phyloP scores from a whole-genome alignment of 2,113 vertebrate species.

The Elephantulus edwardii region DNA sequence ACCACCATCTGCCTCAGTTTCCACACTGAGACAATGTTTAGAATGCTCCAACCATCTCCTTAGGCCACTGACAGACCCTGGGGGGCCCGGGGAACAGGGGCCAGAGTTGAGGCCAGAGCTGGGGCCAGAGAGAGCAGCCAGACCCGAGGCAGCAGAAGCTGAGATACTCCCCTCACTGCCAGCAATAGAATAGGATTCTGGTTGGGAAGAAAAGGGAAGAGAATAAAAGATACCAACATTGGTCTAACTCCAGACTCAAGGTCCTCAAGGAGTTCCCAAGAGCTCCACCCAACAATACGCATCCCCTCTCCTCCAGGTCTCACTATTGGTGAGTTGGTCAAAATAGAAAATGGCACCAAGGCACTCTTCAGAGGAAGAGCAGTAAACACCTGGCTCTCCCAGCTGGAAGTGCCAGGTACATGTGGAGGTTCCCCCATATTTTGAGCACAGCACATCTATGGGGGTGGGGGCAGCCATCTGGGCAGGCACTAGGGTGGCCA shows the following conservation, averaged over 20 bases:
- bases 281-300: neutral
- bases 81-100: constrained; percentile 75
- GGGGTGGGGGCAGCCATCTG: constrained; percentile 68
- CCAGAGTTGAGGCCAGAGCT: constrained; percentile 91
- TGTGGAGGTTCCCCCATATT: constrained; percentile 50
- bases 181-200: constrained; percentile 93
- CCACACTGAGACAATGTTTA: constrained; percentile 73
- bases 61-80: constrained; percentile 63
- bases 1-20: constrained; percentile 56
- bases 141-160: constrained; percentile 90
- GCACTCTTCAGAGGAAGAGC: neutral
- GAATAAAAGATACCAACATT: neutral
- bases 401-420: constrained; percentile 11
- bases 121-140: constrained; percentile 86
- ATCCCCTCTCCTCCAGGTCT: neutral
- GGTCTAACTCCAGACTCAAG: neutral
- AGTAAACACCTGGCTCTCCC: constrained; percentile 28
- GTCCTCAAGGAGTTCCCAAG: neutral
- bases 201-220: neutral
- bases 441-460: constrained; percentile 47
- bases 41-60: constrained; percentile 78
- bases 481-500: constrained; percentile 66
- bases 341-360: constrained; percentile 24
- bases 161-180: constrained; percentile 94
- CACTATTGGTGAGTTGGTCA: neutral